Conservation (phyloP, 2,888 invertebrate genomes). For the Odontomyia ornata region DNA sequence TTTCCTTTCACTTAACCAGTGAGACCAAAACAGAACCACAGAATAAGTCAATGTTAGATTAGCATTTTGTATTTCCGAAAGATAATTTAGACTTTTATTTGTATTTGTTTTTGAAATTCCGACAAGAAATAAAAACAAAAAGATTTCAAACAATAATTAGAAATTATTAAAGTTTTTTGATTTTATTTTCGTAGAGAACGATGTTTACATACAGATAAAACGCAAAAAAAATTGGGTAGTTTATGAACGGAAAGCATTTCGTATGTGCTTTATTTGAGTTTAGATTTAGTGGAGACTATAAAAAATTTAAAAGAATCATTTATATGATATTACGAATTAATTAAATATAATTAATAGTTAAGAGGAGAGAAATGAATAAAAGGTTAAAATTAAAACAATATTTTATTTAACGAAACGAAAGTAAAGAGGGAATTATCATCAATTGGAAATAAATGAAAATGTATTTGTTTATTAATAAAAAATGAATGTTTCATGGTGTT, state of each 20-base stretch:
- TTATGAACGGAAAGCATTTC: background rate
- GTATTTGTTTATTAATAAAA: slow-evolving; percentile 6
- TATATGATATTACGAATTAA: background rate
- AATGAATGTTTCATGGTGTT: background rate
- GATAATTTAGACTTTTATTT: too few species aligned
- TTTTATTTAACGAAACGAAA: background rate
- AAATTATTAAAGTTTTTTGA: too few species aligned
- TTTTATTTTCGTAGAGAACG: too few species aligned
- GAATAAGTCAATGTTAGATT: too few species aligned
- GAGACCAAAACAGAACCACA: too few species aligned
- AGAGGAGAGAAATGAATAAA: background rate
- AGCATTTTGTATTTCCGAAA: too few species aligned
- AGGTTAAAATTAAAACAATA: slow-evolving; percentile 6
- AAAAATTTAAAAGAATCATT: background rate
- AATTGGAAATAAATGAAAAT: background rate
- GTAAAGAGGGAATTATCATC: background rate
- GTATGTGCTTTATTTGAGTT: background rate
- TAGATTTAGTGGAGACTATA: background rate
- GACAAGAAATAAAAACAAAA: too few species aligned
- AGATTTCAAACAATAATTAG: too few species aligned
- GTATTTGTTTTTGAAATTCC: too few species aligned
- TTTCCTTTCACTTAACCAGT: too few species aligned
- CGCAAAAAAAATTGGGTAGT: too few species aligned
- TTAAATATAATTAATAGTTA: background rate
- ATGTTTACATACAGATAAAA: too few species aligned